Evolutionary conservation across 2,888 invertebrate species (phyloP).

Genomic region (Hemicrepidius hirtus): DNA sequence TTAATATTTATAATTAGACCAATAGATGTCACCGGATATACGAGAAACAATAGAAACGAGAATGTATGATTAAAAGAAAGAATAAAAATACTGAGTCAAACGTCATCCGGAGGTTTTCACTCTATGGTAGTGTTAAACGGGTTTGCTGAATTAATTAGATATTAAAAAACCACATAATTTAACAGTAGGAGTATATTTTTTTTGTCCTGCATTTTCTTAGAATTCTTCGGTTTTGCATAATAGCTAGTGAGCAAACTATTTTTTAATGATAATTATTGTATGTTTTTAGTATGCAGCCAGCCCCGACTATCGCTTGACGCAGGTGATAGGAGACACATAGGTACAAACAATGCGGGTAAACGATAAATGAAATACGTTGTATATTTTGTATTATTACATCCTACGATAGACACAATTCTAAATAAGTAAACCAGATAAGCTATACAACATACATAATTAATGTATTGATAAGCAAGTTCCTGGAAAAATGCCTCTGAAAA

Average conservation of each 20-base stretch:
- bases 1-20: conserved; percentile 65
- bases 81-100: conserved; percentile 28
- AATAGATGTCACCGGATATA: conserved; percentile 63
- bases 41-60: conserved; percentile 58
- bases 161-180: neutral
- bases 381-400: conserved; percentile 41
- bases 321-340: conserved; percentile 45
- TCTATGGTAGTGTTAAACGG: conserved; percentile 22
- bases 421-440: conserved; percentile 41
- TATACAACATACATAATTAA: conserved; percentile 42
- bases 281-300: conserved; percentile 33
- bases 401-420: conserved; percentile 44
- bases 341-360: conserved; percentile 45
- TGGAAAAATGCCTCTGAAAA: conserved; percentile 1
- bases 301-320: conserved; percentile 46
- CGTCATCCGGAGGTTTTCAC: conserved; percentile 33
- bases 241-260: conserved; percentile 2
- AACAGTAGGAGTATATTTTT: neutral
- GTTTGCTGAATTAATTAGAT: conserved; percentile 26
- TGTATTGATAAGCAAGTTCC: conserved; percentile 31
- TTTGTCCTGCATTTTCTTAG: neutral
- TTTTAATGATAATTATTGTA: conserved; percentile 26
- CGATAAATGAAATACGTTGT: conserved; percentile 49
- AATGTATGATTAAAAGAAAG: conserved; percentile 49
- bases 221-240: neutral